Evolutionary conservation across 2,113 vertebrate genomes (phyloP), one percentile per base, ranked within the genome.

Genomic region (Cyanoramphus novaezelandiae): DNA sequence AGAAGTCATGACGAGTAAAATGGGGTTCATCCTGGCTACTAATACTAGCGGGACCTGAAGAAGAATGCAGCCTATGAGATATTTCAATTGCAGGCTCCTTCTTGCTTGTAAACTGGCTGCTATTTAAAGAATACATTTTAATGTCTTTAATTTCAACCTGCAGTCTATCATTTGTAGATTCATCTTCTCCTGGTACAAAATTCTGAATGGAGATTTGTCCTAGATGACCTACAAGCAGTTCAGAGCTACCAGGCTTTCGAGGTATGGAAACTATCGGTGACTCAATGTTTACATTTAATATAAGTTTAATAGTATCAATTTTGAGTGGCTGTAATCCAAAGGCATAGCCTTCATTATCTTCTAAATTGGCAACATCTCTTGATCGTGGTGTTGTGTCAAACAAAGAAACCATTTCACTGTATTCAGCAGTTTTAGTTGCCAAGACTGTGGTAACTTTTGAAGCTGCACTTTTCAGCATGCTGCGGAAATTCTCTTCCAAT

Each of bases 91-190:
- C 68, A 20, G 96, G 33, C 31, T 97, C 95, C 57, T 98, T 98
- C 94, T 96, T 97, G 98, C 88, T 97, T 14, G 92, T 96, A 90
- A 99, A 94, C 5, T 98, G 98, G 84, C 98, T 98, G 79, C 98
- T 99, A 81, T 99, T 99, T 81, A 99, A 97, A 33, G 99, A 99
- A 97, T 99, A 99, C 27, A 99, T 98, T 29, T 99, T 98, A 88
- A 99, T 99, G 72, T 99, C 99, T 93, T 98, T 99, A 82, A 99
- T 99, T 92, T 99, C 98, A 59, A 99, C 99, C 88, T 99, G 99
- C 77, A 99, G 95, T 76, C 97, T 98, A 63, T 99, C 99, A 65
- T 97, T 98, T 86, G 98, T 98, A 15, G 98, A 98, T 44, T 98
- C 97, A 37, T 99, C 98, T 77, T 99, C 98, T 44, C 98, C 98